phyloP scores from a whole-genome alignment of 2,113 vertebrate species.

The Trinectes maculatus region DNA sequence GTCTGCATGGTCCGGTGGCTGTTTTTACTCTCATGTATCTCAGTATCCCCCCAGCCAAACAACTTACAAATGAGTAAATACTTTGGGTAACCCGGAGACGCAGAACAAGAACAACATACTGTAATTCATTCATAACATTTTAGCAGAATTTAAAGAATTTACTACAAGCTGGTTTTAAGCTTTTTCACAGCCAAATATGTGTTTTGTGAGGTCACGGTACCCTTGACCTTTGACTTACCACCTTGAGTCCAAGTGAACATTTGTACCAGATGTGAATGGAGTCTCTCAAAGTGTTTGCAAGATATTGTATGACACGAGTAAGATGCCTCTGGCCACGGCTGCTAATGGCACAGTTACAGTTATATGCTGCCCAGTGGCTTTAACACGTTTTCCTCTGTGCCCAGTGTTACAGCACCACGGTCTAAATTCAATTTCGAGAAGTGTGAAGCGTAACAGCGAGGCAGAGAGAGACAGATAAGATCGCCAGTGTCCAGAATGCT shows the following conservation, averaged over 20 bases:
- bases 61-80: background rate
- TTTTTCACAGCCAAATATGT: too few relatives aligned
- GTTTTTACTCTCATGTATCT: constrained; percentile 22
- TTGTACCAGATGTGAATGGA: background rate
- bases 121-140: too few relatives aligned
- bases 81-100: background rate
- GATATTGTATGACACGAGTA: too few relatives aligned
- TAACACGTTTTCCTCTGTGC: background rate
- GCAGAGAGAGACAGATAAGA: background rate
- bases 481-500: background rate
- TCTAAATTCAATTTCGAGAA: background rate
- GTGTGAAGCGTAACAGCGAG: background rate
- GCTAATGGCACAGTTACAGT: background rate
- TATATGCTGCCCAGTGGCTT: background rate
- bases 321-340: too few relatives aligned
- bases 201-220: background rate
- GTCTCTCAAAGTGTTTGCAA: background rate
- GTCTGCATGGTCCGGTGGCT: constrained; percentile 1
- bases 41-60: background rate
- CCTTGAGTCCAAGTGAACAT: background rate
- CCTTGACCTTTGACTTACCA: too few relatives aligned
- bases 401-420: background rate
- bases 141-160: too few relatives aligned
- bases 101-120: background rate
- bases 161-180: too few relatives aligned